Percentiles rank a stretch among this genome's conserved stretches.
phyloP scores from a whole-genome alignment of 2,797 vertebrate genomes.

The Trichosurus vulpecula region DNA sequence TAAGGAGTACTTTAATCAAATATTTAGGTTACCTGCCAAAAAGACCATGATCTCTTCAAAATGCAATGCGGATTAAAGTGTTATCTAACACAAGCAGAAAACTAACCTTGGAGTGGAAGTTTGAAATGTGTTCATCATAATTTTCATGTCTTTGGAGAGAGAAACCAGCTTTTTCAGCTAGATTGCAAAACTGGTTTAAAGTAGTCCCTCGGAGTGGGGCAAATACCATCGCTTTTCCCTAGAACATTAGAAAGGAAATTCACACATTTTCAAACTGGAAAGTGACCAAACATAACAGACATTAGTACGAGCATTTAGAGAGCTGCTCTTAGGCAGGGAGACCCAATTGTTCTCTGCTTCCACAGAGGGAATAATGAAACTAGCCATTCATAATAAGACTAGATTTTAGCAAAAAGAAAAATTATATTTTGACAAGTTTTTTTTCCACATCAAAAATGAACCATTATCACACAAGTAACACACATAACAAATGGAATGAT shows the following conservation, averaged over 20 bases:
- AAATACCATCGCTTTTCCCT: conserved; percentile 96
- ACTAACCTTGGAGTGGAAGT: conserved; percentile 96
- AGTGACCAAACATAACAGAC: conserved; percentile 71
- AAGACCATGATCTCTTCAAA: conserved; percentile 90
- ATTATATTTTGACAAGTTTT: background rate
- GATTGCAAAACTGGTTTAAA: conserved; percentile 93
- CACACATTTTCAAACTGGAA: conserved; percentile 81
- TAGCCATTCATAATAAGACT: background rate
- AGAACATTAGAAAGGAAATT: conserved; percentile 79
- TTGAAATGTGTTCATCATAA: conserved; percentile 96
- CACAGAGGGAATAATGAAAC: conserved; percentile 15
- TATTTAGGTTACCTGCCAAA: conserved; percentile 89
- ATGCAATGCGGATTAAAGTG: conserved; percentile 89
- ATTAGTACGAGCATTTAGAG: conserved; percentile 70
- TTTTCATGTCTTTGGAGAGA: conserved; percentile 93
- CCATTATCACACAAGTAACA: background rate
- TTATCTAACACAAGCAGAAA: conserved; percentile 90
- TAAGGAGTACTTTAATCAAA: conserved; percentile 90
- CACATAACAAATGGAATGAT: conserved; percentile 17
- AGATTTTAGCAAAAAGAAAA: background rate
- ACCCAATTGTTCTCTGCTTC: conserved; percentile 62
- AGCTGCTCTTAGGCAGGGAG: conserved; percentile 51
- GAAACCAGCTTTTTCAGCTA: conserved; percentile 94
- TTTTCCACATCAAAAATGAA: background rate
- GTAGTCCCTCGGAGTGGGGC: conserved; percentile 95